phyloP scores from a whole-genome alignment of 2,888 invertebrate species.

The Camponotus fellah region DNA sequence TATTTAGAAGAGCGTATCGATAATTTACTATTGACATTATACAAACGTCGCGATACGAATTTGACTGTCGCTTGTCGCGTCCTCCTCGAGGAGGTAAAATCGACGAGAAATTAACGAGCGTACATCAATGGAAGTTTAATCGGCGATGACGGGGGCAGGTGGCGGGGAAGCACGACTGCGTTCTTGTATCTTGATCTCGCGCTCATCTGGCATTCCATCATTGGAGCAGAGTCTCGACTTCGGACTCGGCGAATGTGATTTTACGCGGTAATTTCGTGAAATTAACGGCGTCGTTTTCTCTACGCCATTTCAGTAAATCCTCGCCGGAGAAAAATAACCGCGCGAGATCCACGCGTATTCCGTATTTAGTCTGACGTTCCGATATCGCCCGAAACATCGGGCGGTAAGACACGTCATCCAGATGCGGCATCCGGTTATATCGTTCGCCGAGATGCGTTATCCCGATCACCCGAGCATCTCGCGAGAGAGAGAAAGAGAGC shows the following conservation, averaged over 20 bases:
- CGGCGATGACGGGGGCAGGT: slow-evolving; percentile 30
- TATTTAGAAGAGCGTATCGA: slow-evolving; percentile 34
- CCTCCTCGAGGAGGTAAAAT: background rate
- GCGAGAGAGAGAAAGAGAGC: slow-evolving; percentile 38
- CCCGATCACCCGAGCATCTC: slow-evolving; percentile 68
- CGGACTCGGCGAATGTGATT: slow-evolving; percentile 57
- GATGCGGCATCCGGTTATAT: slow-evolving; percentile 54
- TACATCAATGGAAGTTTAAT: slow-evolving; percentile 35
- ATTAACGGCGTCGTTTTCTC: slow-evolving; percentile 70
- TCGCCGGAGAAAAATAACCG: slow-evolving; percentile 40
- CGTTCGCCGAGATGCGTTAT: slow-evolving; percentile 49
- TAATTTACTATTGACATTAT: slow-evolving; percentile 39
- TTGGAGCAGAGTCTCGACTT: slow-evolving; percentile 23
- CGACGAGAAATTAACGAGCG: slow-evolving; percentile 34
- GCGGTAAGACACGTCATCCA: slow-evolving; percentile 42
- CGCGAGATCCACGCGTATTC: slow-evolving; percentile 19
- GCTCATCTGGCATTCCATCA: slow-evolving; percentile 39
- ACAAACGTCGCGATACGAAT: slow-evolving; percentile 21
- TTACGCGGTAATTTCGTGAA: slow-evolving; percentile 66
- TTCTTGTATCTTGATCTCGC: slow-evolving; percentile 26
- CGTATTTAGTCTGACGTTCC: slow-evolving; percentile 57
- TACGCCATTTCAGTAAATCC: slow-evolving; percentile 68
- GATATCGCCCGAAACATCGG: slow-evolving; percentile 51
- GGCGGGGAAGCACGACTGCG: slow-evolving; percentile 27
- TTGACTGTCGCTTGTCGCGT: slow-evolving; percentile 30